Evolutionary conservation across 92 coral and sea anemone genomes (phyloP).

Genomic region (Zoanthus sociatus): DNA sequence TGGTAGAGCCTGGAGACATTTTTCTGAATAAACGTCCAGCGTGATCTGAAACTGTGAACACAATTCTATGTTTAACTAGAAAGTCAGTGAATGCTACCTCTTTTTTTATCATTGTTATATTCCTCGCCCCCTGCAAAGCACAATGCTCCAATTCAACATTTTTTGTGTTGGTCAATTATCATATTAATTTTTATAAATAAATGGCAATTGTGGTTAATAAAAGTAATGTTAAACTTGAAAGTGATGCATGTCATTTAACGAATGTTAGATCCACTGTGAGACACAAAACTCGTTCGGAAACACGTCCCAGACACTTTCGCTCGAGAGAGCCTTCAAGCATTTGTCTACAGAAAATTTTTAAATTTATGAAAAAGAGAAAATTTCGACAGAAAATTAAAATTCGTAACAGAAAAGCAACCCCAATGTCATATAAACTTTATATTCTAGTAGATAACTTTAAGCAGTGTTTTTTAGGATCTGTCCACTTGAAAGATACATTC

Average conservation of each 20-base stretch:
- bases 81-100: too few relatives aligned
- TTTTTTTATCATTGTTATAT: too few relatives aligned
- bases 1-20: too few relatives aligned
- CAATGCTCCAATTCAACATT: too few relatives aligned
- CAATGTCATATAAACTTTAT: not conserved
- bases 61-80: too few relatives aligned
- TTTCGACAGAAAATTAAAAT: not conserved
- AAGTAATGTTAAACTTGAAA: not conserved
- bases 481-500: not conserved
- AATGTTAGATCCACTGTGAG: constrained; percentile 2
- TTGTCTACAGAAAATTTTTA: not conserved
- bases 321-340: constrained; percentile 1
- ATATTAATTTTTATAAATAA: too few relatives aligned
- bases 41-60: too few relatives aligned
- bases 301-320: not conserved
- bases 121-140: too few relatives aligned
- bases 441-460: not conserved
- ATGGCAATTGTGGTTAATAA: not conserved
- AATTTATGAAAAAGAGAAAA: not conserved
- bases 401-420: constrained; percentile 1
- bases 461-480: not conserved
- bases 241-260: not conserved
- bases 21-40: too few relatives aligned
- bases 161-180: too few relatives aligned
- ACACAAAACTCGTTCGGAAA: not conserved